Evolutionary conservation across 2,888 invertebrate genomes (phyloP).

Genomic region (Hartigia nigra): DNA sequence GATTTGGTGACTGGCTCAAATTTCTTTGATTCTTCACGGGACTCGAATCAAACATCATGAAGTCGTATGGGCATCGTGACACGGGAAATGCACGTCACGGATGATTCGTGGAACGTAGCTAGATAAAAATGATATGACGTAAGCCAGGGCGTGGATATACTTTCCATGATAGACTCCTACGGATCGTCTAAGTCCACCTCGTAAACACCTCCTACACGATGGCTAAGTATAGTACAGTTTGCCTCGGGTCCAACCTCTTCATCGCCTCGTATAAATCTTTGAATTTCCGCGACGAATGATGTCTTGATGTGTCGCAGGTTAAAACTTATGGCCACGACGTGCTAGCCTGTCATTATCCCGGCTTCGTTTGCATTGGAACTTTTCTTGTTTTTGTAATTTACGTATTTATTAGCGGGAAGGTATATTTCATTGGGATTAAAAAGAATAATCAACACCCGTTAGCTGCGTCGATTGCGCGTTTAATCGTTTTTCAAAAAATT

Average conservation of each 20-base stretch:
- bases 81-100: neutral
- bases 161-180: slow-evolving; percentile 38
- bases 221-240: slow-evolving; percentile 21
- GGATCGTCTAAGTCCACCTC: slow-evolving; percentile 45
- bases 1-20: neutral
- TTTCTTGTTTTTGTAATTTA: slow-evolving; percentile 25
- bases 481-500: neutral
- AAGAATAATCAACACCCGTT: neutral
- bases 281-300: slow-evolving; percentile 39
- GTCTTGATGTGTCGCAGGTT: slow-evolving; percentile 50
- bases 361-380: slow-evolving; percentile 28
- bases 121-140: neutral
- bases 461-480: neutral
- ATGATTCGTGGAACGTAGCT: neutral
- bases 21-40: neutral
- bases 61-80: neutral
- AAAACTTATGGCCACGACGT: slow-evolving; percentile 22
- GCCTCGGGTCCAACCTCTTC: slow-evolving; percentile 37
- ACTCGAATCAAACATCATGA: neutral
- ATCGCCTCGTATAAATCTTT: slow-evolving; percentile 42
- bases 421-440: slow-evolving; percentile 8
- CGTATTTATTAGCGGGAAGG: slow-evolving; percentile 7
- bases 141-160: slow-evolving; percentile 16
- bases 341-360: slow-evolving; percentile 40
- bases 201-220: slow-evolving; percentile 53